A percentile compares a stretch with the other conserved stretches of the same genome.
Conservation (phyloP, 2,888 invertebrate genomes). For the Omphaloscelis lunosa region DNA sequence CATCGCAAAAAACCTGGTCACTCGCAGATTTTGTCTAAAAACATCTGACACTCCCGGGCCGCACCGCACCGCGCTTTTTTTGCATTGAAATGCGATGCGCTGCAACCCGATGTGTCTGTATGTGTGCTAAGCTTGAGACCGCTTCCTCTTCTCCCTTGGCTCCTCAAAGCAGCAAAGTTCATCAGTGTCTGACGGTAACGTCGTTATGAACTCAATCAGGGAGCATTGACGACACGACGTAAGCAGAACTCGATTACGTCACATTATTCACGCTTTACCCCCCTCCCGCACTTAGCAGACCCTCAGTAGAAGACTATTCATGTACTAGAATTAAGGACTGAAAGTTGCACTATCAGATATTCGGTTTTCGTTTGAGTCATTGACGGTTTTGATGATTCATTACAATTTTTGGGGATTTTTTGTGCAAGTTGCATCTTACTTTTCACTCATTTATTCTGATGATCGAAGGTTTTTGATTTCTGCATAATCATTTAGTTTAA, state of each 20-base stretch:
- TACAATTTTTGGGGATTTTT: neutral
- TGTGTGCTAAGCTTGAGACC: constrained; percentile 8
- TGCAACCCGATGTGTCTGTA: too few relatives aligned
- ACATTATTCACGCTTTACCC: constrained; percentile 81
- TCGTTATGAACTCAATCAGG: constrained; percentile 88
- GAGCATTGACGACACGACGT: constrained; percentile 86
- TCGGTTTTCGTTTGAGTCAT: constrained; percentile 32
- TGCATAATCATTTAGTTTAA: neutral
- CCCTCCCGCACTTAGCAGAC: constrained; percentile 45
- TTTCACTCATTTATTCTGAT: neutral
- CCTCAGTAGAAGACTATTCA: constrained; percentile 52
- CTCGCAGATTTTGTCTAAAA: neutral
- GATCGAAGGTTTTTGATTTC: neutral
- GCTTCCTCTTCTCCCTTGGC: constrained; percentile 59
- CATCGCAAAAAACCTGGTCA: neutral
- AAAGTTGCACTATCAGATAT: constrained; percentile 47
- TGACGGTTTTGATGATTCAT: constrained; percentile 13
- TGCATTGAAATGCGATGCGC: neutral
- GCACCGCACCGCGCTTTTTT: neutral
- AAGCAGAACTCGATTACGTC: constrained; percentile 84
- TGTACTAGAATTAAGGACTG: constrained; percentile 43
- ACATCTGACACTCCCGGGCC: neutral
- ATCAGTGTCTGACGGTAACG: constrained; percentile 85
- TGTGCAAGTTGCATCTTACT: neutral
- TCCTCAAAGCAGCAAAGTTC: constrained; percentile 81